Base-by-base conservation (phyloP, 2,888 invertebrate genomes). In the Chydorus sphaericus region DNA sequence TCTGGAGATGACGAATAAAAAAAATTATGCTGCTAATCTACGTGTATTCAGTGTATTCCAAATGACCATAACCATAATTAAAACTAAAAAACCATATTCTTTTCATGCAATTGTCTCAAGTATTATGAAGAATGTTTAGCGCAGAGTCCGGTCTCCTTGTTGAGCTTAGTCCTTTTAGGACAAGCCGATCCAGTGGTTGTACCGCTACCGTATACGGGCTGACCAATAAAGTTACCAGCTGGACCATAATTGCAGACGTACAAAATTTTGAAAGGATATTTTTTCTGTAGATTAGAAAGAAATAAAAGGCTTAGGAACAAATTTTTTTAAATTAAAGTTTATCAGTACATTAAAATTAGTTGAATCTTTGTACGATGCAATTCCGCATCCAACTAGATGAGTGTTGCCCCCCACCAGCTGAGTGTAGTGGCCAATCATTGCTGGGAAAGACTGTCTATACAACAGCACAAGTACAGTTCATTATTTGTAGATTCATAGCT, bases 341-440 rank as follows among this genome's bases (percentile, higher is more conserved):
- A 14, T 1, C 5, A 36, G 16, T 16, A 20, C n/a, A 38, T 18
- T 16, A n/a, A 39, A 39, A 39, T n/a, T 23, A 48, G 67, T 65
- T 38, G 62, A 60, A 14, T 10, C 14, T 62, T 65, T 69, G 26
- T 8, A 44, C 29, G 63, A 62, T 6, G 68, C 64, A 58, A 63
- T 66, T 23, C 70, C 70, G 57, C 70, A 70, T 8, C 70, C 70
- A 48, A 70, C 63, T 33, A 63, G 61, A 57, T 64, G 63, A 11
- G 69, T 67, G 54, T 63, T 62, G 2, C 67, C 68, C 70, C 70
- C 70, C 18, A 69, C 65, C 30, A 71, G 64, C 67, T 70, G 62
- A 4, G 63, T 62, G 61, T 63, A 64, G 58, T 63, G 63, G 16
- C 63, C 62, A 31, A 59, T 57, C 23, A 6, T 18, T 14, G 44